Conservation (phyloP, 2,888 invertebrate species). For the Pyrochroa serraticornis region DNA sequence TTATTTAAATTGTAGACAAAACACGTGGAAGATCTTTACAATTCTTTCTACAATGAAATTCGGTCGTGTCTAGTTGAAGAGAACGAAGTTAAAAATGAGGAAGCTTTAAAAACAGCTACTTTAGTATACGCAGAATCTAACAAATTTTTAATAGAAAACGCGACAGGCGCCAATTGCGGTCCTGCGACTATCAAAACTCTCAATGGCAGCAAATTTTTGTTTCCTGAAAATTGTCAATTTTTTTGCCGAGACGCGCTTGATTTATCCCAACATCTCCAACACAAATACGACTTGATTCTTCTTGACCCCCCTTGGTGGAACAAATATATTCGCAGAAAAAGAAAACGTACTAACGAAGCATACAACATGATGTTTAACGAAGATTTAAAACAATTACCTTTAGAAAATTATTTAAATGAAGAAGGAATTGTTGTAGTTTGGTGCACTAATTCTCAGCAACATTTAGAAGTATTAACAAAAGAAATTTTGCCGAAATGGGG, state of each 20-base stretch:
- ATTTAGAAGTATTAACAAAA: constrained; percentile 70
- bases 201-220: constrained; percentile 62
- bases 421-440: constrained; percentile 82
- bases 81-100: constrained; percentile 16
- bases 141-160: constrained; percentile 29
- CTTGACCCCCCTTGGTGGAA: constrained; percentile 98
- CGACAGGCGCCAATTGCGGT: constrained; percentile 63
- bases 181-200: constrained; percentile 61
- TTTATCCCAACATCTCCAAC: constrained; percentile 59
- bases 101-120: constrained; percentile 40
- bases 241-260: constrained; percentile 70
- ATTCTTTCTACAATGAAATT: constrained; percentile 28
- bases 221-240: constrained; percentile 72
- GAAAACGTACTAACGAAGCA: constrained; percentile 65
- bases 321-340: constrained; percentile 86
- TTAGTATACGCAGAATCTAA: constrained; percentile 35
- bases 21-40: constrained; percentile 37
- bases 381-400: constrained; percentile 73
- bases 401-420: constrained; percentile 65
- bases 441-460: constrained; percentile 87
- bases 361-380: constrained; percentile 82
- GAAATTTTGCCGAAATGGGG: constrained; percentile 83
- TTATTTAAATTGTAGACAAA: constrained; percentile 23
- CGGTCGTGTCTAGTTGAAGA: constrained; percentile 31
- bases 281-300: constrained; percentile 78